These are phyloP conservation scores for Micropoecilia bifurca DNA, from an alignment of 2,797 vertebrate genomes.

Conservation along the genomic window DNA sequence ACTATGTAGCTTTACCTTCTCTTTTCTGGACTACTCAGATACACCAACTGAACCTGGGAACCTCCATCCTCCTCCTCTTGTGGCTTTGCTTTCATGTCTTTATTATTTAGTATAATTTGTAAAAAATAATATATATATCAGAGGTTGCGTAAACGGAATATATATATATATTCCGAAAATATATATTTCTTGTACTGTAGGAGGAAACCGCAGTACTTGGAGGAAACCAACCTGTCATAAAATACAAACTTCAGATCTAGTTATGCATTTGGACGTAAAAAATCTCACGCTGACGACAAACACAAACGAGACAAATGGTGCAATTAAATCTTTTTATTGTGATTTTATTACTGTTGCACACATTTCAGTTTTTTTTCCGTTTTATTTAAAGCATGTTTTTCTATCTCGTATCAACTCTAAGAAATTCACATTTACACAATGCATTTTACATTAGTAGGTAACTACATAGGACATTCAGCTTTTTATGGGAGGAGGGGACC, in stretches of 20 bases:
- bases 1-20: no score
- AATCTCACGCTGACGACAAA: not conserved
- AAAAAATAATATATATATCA: no score
- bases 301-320: conserved; percentile 33
- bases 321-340: conserved; percentile 78
- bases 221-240: not conserved
- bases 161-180: no score
- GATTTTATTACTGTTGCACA: conserved; percentile 78
- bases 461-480: conserved; percentile 80
- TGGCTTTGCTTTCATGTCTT: no score
- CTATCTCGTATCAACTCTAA: conserved; percentile 79
- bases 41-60: no score
- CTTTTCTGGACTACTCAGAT: no score
- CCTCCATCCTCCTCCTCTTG: no score
- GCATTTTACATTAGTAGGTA: conserved; percentile 83
- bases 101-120: no score
- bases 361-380: conserved; percentile 70
- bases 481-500: conserved; percentile 37
- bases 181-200: not conserved
- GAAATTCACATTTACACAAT: conserved; percentile 87
- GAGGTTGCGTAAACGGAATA: no score
- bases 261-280: accelerated
- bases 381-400: conserved; percentile 73
- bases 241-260: not conserved
- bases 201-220: not conserved